Evolutionary conservation across 2,888 invertebrate species (phyloP).

Genomic region (Dryomyza anilis): DNA sequence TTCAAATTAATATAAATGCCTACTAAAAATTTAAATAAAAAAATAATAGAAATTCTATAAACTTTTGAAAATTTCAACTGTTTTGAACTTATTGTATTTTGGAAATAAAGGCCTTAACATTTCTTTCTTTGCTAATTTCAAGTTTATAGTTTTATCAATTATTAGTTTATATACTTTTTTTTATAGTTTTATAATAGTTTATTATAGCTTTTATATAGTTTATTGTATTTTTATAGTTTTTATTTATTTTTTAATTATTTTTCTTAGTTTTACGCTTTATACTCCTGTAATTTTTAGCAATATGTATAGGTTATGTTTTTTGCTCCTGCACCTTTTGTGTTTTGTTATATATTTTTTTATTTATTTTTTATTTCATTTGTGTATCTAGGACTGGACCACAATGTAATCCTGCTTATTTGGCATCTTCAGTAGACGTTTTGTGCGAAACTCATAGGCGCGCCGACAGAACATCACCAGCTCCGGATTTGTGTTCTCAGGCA

Average conservation of each 20-base stretch:
- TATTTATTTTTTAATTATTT: conserved; percentile 29
- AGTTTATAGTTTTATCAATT: conserved; percentile 13
- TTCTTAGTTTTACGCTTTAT: background rate
- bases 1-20: too few species aligned
- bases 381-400: conserved; percentile 38
- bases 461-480: conserved; percentile 95
- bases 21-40: too few species aligned
- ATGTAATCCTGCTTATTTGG: conserved; percentile 54
- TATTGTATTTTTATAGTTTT: background rate
- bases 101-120: conserved; percentile 37
- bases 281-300: conserved; percentile 18
- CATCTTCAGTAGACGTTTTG: conserved; percentile 67
- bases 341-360: background rate
- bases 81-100: conserved; percentile 30
- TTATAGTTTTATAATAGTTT: background rate
- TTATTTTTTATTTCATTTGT: conserved; percentile 5
- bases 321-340: conserved; percentile 2
- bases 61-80: conserved; percentile 12
- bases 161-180: background rate
- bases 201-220: conserved; percentile 21
- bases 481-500: conserved; percentile 70
- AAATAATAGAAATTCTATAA: too few species aligned
- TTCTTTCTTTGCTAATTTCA: conserved; percentile 30
- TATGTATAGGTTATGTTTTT: conserved; percentile 32
- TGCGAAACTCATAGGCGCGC: conserved; percentile 92